phyloP scores from a whole-genome alignment of 2,888 invertebrate genomes.

The Arrhopalites spinosus region DNA sequence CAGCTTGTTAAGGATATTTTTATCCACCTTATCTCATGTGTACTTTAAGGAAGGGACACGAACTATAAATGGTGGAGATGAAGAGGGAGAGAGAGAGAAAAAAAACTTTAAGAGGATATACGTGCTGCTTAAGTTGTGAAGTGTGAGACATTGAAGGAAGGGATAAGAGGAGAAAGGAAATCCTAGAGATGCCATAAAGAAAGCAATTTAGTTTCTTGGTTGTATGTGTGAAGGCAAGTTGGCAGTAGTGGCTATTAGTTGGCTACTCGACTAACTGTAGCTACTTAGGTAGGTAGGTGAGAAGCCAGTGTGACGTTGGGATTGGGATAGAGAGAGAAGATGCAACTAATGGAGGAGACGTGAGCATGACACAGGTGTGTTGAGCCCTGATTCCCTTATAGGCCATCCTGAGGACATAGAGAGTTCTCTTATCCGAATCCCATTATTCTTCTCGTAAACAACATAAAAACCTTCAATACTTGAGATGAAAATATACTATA shows the following conservation, averaged over 20 bases:
- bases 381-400: constrained; percentile 27
- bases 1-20: too few species aligned
- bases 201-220: constrained; percentile 23
- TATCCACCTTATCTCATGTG: too few species aligned
- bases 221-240: constrained; percentile 23
- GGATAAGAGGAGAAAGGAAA: constrained; percentile 20
- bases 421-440: neutral
- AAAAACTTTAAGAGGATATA: neutral
- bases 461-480: neutral
- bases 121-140: too few species aligned
- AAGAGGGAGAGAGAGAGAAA: neutral
- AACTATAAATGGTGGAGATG: too few species aligned
- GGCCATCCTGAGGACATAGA: too few species aligned
- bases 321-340: neutral
- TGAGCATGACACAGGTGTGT: constrained; percentile 29
- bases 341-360: constrained; percentile 9
- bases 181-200: constrained; percentile 17
- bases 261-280: constrained; percentile 4
- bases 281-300: constrained; percentile 7
- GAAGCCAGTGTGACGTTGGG: neutral
- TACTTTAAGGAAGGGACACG: too few species aligned
- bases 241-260: constrained; percentile 24
- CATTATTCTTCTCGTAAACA: constrained; percentile 12
- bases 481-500: too few species aligned
- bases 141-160: neutral